Conservation (phyloP, 1,140 invertebrate species). For the Cardiocondyla obscurior region DNA sequence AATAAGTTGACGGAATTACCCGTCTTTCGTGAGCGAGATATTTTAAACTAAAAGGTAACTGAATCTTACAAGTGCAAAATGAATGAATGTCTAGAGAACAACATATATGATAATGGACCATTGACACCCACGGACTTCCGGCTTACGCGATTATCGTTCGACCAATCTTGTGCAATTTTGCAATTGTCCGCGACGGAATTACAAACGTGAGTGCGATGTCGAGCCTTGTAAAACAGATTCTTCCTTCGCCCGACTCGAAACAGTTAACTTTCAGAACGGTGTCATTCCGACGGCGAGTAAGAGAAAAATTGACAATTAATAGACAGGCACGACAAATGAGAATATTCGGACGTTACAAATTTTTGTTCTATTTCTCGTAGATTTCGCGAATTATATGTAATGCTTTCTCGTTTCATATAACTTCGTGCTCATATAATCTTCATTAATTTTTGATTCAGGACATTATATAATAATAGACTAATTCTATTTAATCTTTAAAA, state of each 20-base stretch:
- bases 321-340: neutral
- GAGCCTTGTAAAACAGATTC: conserved; percentile 28
- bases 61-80: neutral
- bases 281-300: neutral
- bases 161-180: conserved; percentile 64
- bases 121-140: conserved; percentile 65
- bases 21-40: neutral
- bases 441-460: neutral
- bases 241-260: neutral
- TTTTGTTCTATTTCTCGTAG: neutral
- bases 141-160: conserved; percentile 21
- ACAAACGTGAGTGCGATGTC: conserved; percentile 33
- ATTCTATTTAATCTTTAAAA: neutral
- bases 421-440: neutral
- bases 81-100: neutral
- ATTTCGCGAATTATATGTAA: neutral
- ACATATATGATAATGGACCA: conserved; percentile 43
- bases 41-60: neutral
- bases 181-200: conserved; percentile 51
- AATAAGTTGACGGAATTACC: neutral
- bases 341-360: no score
- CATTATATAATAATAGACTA: neutral
- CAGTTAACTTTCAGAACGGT: neutral
- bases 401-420: neutral
- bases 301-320: neutral